Evolutionary conservation across 2,888 invertebrate species (phyloP), one percentile per base, ranked within the genome.

Genomic region (Epinotia demarniana): DNA sequence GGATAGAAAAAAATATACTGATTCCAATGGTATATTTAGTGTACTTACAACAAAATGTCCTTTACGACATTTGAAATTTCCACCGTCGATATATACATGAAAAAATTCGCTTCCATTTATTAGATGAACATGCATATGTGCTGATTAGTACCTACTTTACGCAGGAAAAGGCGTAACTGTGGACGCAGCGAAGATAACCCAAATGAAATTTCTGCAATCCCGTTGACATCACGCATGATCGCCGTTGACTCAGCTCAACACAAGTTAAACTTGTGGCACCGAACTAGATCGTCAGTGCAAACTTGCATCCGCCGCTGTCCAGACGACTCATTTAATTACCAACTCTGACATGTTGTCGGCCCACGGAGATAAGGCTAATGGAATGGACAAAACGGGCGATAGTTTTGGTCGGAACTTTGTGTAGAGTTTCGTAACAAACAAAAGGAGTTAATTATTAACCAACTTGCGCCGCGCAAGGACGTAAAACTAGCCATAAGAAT

Each of bases 281-380:
- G 53, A 69, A 69, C 70, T 70, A 49, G 69, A 60, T 53, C 61
- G 69, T 23, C 53, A 18, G 66, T 66, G 73, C 49, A 73, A 73
- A 75, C 75, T 66, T 81, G 84, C 72, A 58, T 58, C 66, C 58
- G 60, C 49, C 23, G 81, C 81, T 84, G 83, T 84, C 83, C 83
- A 80, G 81, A 78, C 83, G 82, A 85, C 84, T 87, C 84, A 87
- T 87, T 87, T 87, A 85, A 88, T 87, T 87, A 86, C 82, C 79
- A 78, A 79, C 81, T 81, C 82, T 84, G 83, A 84, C 84, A 81
- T 81, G 79, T 80, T 78, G 78, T 72, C 9, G 9, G 62, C 13
- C 79, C 77, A 12, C 75, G 27, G 33, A 67, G 58, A 11, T 8
- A 80, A 75, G 66, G 46, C 33, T 60, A 71, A 69, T 72, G 72